Evolutionary conservation across 2,113 vertebrate genomes (phyloP), one percentile per base, ranked within the genome.

Genomic region (Brachypteracias leptosomus): DNA sequence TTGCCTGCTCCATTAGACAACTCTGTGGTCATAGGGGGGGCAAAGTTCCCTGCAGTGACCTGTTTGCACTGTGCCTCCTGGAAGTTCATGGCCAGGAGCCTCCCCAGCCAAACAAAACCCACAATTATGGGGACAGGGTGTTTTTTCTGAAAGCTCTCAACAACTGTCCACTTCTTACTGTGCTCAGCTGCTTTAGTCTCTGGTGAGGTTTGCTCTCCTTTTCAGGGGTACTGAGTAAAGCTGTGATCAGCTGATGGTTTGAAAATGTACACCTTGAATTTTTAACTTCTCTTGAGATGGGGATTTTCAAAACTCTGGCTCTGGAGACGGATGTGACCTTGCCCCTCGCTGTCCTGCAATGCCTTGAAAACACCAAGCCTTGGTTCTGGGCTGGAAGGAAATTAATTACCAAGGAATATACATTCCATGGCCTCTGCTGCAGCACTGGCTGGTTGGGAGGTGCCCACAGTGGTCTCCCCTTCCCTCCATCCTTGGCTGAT

Each of bases 381-480:
- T 65, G 46, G 17, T 29, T 80, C 40, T 52, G 58, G 66, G 61
- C 42, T 35, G 61, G 55, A 55, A 67, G 29, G 38, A 81, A 85
- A 67, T 21, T 13, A 46, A 51, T 59, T 29, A 38, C 2, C 5
- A 46, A 79, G 22, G 46, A 36, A 78, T 59, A 77, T 8, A 11
- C 5, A 3, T 4, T 3, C 1, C 0, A 1, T 16, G 59, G 35
- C 26, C 51, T 33, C 54, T 33, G n/a, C 38, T 0, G 8, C 70
- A 54, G 70, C 29, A 5, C 15, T 3, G 61, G 35, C 61, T 24
- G 29, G 10, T 3, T 25, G 13, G 61, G 36, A 59, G 15, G 17
- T 10, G 88, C 54, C 85, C 26, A 7, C 35, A 47, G 83, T 17
- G 51, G 31, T 42, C 8, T 11, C 8, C 61, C 33, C 71, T 49